These are phyloP conservation scores for Probaryconus sp. DNA, from an alignment of 1,140 invertebrate species.

Conservation along the genomic window DNA sequence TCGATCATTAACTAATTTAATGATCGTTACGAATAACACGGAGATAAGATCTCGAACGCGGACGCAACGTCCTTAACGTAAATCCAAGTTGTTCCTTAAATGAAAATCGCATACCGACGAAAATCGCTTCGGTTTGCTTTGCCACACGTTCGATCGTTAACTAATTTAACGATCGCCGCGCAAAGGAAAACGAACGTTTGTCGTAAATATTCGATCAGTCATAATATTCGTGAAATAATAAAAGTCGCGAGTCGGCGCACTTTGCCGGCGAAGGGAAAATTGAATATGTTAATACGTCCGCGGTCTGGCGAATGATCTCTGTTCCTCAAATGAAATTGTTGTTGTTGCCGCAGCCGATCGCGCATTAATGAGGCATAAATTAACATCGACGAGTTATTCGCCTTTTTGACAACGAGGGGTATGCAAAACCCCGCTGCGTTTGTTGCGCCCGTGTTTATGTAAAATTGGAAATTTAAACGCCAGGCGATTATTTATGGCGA, in stretches of 20 bases:
- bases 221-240: constrained; percentile 25
- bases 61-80: too few species aligned
- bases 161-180: constrained; percentile 26
- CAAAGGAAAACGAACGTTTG: constrained; percentile 3
- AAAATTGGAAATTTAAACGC: too few species aligned
- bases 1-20: constrained; percentile 40
- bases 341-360: too few species aligned
- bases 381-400: too few species aligned
- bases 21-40: constrained; percentile 4
- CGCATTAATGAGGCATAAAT: too few species aligned
- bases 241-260: constrained; percentile 6
- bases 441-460: too few species aligned
- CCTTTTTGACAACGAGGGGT: too few species aligned
- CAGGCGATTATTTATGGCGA: too few species aligned
- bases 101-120: not conserved
- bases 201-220: constrained; percentile 24
- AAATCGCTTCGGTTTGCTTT: not conserved
- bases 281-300: constrained; percentile 33
- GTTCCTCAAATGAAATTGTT: constrained; percentile 6
- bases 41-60: too few species aligned
- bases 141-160: constrained; percentile 26
- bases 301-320: constrained; percentile 3
- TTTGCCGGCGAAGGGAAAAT: constrained; percentile 3
- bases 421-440: too few species aligned
- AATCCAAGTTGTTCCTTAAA: too few species aligned